These are phyloP conservation scores for Sycophaga agraensis DNA, from an alignment of 1,140 invertebrate genomes.

Conservation along the genomic window DNA sequence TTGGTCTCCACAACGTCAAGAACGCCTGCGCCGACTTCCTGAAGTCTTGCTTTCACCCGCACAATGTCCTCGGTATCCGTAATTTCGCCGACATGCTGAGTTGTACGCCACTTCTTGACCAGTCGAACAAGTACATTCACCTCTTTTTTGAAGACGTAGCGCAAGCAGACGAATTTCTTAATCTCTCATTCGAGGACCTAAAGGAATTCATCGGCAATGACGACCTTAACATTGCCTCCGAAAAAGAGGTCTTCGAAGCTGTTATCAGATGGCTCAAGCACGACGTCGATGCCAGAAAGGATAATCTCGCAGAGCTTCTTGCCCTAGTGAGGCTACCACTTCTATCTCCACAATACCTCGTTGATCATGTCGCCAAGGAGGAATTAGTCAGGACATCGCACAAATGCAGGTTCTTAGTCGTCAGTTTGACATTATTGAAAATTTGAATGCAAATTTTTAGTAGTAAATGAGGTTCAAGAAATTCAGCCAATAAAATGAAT, in stretches of 20 bases:
- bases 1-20: slow-evolving; percentile 78
- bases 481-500: no score
- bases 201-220: slow-evolving; percentile 75
- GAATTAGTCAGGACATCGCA: slow-evolving; percentile 75
- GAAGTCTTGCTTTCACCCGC: slow-evolving; percentile 75
- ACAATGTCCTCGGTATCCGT: slow-evolving; percentile 82
- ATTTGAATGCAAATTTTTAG: background rate
- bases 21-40: slow-evolving; percentile 85
- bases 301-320: slow-evolving; percentile 71
- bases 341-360: slow-evolving; percentile 79
- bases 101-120: slow-evolving; percentile 70
- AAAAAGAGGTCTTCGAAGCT: slow-evolving; percentile 81
- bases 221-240: slow-evolving; percentile 73
- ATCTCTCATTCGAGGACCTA: slow-evolving; percentile 66
- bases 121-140: slow-evolving; percentile 81
- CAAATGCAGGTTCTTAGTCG: slow-evolving; percentile 66
- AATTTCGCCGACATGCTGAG: slow-evolving; percentile 82
- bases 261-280: slow-evolving; percentile 82
- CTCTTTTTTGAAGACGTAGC: slow-evolving; percentile 81
- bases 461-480: no score
- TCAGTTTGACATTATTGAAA: background rate
- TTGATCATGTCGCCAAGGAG: slow-evolving; percentile 82
- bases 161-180: slow-evolving; percentile 76
- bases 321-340: slow-evolving; percentile 78
- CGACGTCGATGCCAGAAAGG: slow-evolving; percentile 61